Percentiles rank a stretch among this genome's conserved stretches.
phyloP scores from a whole-genome alignment of 2,888 invertebrate species.

The Melanostoma mellinum region DNA sequence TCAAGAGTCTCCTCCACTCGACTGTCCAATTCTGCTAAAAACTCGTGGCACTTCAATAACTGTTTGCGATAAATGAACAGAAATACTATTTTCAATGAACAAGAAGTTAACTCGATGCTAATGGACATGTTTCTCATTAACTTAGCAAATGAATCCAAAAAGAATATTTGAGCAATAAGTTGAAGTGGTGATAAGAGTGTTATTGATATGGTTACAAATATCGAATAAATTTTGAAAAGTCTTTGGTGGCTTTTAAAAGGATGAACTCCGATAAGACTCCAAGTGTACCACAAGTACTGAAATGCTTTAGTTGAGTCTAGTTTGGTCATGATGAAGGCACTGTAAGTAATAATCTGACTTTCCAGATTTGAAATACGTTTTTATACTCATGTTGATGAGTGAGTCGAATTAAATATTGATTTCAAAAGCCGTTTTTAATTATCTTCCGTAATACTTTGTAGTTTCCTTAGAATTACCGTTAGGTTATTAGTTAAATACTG shows the following conservation, averaged over 20 bases:
- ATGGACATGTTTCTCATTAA: constrained; percentile 72
- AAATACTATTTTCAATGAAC: constrained; percentile 60
- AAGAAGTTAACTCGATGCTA: constrained; percentile 64
- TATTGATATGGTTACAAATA: constrained; percentile 37
- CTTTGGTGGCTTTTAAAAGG: constrained; percentile 49
- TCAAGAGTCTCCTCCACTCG: constrained; percentile 47
- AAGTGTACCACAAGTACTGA: constrained; percentile 70
- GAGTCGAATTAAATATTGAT: too few species aligned
- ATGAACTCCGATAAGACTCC: constrained; percentile 72
- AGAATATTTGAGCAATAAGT: constrained; percentile 45
- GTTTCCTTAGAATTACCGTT: too few species aligned
- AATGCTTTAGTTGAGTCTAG: constrained; percentile 71
- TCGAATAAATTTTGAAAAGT: constrained; percentile 68
- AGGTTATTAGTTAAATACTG: too few species aligned
- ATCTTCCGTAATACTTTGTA: too few species aligned
- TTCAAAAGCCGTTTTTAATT: too few species aligned
- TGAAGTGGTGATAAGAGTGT: constrained; percentile 48
- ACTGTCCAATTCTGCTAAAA: constrained; percentile 65
- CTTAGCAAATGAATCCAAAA: constrained; percentile 58
- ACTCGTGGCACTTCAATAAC: constrained; percentile 45
- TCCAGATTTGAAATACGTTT: too few species aligned
- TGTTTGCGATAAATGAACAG: constrained; percentile 35
- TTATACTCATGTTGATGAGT: too few species aligned
- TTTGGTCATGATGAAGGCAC: constrained; percentile 11
- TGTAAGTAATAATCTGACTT: too few species aligned